phyloP scores from a whole-genome alignment of 2,888 invertebrate species.

The Nysson spinosus region DNA sequence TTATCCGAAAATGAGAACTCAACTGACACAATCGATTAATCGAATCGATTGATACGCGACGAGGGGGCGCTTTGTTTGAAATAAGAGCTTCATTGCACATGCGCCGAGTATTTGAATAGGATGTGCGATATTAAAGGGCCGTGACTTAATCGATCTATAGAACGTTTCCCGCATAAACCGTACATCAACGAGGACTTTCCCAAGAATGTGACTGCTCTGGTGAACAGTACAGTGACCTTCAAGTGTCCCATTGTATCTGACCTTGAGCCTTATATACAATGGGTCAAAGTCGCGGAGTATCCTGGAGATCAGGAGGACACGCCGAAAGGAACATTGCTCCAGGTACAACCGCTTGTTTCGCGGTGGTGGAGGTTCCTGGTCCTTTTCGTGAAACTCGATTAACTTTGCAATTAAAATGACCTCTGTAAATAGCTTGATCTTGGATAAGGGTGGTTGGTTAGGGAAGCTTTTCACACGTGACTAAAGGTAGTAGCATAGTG shows the following conservation, averaged over 20 bases:
- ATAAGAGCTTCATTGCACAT: too few species aligned
- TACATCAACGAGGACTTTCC: slow-evolving; percentile 90
- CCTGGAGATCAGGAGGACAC: slow-evolving; percentile 68
- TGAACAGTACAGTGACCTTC: slow-evolving; percentile 85
- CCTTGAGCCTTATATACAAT: slow-evolving; percentile 88
- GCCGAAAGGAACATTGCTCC: slow-evolving; percentile 75
- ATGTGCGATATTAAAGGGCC: not conserved
- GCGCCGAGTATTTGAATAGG: not conserved
- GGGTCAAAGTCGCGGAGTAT: slow-evolving; percentile 82
- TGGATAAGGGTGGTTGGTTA: not conserved
- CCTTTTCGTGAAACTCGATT: not conserved
- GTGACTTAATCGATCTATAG: slow-evolving; percentile 75
- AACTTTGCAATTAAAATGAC: too few species aligned
- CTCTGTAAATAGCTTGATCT: not conserved
- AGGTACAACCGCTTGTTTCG: slow-evolving; percentile 72
- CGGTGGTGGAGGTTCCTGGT: slow-evolving; percentile 62
- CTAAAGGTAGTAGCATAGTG: too few species aligned
- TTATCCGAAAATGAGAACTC: too few species aligned
- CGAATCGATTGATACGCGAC: too few species aligned
- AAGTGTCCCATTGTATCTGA: slow-evolving; percentile 89
- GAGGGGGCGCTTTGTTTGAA: too few species aligned
- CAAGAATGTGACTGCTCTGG: slow-evolving; percentile 87
- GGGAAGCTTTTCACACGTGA: too few species aligned
- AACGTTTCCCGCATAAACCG: slow-evolving; percentile 90
- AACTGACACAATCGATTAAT: too few species aligned